Percentiles rank a stretch among this genome's conserved stretches.
These are phyloP conservation scores for Xenus cinereus DNA, from an alignment of 2,113 vertebrate genomes.

Conservation along the genomic window DNA sequence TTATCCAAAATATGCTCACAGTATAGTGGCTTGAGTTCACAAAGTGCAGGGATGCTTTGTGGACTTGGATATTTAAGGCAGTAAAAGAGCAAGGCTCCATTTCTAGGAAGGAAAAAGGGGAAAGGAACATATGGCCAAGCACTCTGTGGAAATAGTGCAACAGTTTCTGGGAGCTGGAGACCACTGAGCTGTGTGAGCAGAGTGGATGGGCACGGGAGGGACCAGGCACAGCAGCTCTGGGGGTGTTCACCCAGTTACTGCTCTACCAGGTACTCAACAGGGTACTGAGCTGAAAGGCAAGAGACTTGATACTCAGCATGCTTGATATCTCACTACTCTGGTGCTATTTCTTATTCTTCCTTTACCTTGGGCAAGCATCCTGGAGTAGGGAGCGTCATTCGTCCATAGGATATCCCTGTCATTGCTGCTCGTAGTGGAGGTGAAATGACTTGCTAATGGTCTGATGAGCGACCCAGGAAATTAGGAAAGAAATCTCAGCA, in stretches of 20 bases:
- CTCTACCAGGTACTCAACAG: not conserved
- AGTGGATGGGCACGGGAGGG: not conserved
- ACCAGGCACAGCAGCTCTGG: not conserved
- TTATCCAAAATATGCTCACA: not conserved
- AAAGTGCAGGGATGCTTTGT: not conserved
- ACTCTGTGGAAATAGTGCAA: not conserved
- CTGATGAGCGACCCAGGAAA: not conserved
- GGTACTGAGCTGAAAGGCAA: not conserved
- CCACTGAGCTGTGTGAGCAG: not conserved
- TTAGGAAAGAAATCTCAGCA: not conserved
- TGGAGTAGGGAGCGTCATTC: rapidly evolving
- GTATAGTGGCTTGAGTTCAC: not conserved
- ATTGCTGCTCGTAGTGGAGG: not conserved
- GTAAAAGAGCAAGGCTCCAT: not conserved
- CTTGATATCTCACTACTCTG: not conserved
- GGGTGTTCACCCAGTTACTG: not conserved
- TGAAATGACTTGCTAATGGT: not conserved
- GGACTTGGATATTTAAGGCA: not conserved
- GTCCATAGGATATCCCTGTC: not conserved
- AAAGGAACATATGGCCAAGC: not conserved
- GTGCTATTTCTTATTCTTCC: not conserved
- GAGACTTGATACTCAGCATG: not conserved
- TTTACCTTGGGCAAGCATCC: not conserved
- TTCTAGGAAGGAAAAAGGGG: not conserved
- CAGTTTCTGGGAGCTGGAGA: not conserved